These are phyloP conservation scores for Cydia pomonella DNA, from an alignment of 1,140 invertebrate species.

Conservation along the genomic window DNA sequence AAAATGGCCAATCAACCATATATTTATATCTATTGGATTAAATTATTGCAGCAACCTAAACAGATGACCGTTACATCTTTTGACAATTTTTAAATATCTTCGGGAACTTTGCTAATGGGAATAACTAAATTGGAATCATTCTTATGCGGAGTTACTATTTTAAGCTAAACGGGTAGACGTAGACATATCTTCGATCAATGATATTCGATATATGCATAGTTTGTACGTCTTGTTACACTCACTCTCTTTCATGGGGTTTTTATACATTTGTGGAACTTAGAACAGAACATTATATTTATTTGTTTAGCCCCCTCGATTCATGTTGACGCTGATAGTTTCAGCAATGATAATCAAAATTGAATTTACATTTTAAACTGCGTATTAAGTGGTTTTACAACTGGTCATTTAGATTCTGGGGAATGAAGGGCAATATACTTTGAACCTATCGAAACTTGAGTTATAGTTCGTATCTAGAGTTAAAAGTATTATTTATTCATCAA, in stretches of 20 bases:
- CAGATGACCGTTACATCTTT: not conserved
- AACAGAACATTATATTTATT: not conserved
- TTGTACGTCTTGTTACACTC: not conserved
- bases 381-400: too few species aligned
- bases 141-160: slow-evolving; percentile 29
- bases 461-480: too few species aligned
- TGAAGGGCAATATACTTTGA: too few species aligned
- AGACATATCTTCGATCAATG: slow-evolving; percentile 31
- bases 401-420: too few species aligned
- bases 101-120: not conserved
- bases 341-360: too few species aligned
- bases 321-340: too few species aligned
- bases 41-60: not conserved
- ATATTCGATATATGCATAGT: slow-evolving; percentile 21
- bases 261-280: not conserved
- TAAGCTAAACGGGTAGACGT: slow-evolving; percentile 12
- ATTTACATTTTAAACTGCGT: too few species aligned
- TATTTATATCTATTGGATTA: not conserved
- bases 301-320: too few species aligned
- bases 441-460: too few species aligned
- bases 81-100: not conserved
- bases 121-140: not conserved
- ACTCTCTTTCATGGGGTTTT: not conserved
- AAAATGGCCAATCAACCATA: not conserved
- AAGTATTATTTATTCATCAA: too few species aligned